phyloP scores from a whole-genome alignment of 2,113 vertebrate species.

The Nibea albiflora region DNA sequence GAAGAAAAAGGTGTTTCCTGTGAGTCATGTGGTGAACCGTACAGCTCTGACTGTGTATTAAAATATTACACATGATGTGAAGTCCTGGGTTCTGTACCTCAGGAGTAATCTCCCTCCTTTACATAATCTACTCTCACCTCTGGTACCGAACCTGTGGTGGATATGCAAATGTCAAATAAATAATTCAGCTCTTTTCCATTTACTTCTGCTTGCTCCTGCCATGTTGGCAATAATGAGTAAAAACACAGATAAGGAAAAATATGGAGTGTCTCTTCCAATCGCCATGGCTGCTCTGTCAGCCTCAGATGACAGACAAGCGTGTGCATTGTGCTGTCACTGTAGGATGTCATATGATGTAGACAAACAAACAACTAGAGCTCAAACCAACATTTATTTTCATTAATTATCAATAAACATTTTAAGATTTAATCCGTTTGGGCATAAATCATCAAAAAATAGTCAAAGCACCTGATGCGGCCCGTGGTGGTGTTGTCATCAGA shows the following conservation, averaged over 20 bases:
- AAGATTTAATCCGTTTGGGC: not conserved
- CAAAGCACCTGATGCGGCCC: not conserved
- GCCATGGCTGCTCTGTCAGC: not conserved
- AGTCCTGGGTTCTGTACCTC: conserved; percentile 46
- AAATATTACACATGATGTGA: conserved; percentile 56
- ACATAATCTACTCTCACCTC: conserved; percentile 46
- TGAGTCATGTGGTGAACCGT: not conserved
- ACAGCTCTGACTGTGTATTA: conserved; percentile 20
- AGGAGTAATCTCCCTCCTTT: conserved; percentile 57
- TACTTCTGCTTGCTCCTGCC: conserved; percentile 41
- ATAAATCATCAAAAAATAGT: not conserved
- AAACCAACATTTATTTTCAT: not conserved
- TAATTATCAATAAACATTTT: not conserved
- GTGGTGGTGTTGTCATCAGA: not conserved
- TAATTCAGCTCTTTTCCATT: conserved; percentile 67
- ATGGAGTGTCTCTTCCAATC: conserved; percentile 27
- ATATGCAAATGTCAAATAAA: conserved; percentile 78
- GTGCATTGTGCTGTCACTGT: not conserved
- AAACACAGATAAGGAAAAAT: conserved; percentile 27
- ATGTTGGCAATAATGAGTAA: conserved; percentile 52
- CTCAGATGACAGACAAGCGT: not conserved
- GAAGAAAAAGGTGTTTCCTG: conserved; percentile 11
- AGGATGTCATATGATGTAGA: not conserved
- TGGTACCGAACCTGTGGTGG: conserved; percentile 56
- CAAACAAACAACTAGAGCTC: not conserved